Conservation (phyloP, 2,113 vertebrate genomes). For the Pristiophorus japonicus region DNA sequence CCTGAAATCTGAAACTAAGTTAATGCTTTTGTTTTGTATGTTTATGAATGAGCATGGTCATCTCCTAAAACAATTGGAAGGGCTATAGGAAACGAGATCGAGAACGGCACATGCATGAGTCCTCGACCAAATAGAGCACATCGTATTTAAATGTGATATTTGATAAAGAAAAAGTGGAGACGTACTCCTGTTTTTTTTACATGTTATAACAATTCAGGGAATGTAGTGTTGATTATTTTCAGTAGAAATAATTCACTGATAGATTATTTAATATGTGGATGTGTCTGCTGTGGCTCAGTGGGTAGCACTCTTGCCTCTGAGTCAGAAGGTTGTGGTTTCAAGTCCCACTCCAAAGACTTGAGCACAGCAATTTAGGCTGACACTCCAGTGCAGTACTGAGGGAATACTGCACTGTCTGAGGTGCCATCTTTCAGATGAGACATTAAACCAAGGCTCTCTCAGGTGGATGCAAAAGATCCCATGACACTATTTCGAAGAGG, state of each 20-base stretch:
- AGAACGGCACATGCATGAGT: not conserved
- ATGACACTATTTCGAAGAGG: too few relatives aligned
- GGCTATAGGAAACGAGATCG: constrained; percentile 45
- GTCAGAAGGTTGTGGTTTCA: too few relatives aligned
- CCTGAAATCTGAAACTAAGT: not conserved
- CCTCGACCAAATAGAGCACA: not conserved
- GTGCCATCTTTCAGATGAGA: too few relatives aligned
- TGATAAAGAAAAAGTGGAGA: not conserved
- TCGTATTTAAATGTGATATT: not conserved
- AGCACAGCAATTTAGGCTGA: too few relatives aligned
- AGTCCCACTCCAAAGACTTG: too few relatives aligned
- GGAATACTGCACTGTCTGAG: too few relatives aligned
- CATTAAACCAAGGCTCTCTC: too few relatives aligned
- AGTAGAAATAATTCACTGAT: not conserved
- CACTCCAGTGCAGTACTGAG: too few relatives aligned
- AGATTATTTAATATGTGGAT: not conserved
- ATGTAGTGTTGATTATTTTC: not conserved
- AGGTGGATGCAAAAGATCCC: too few relatives aligned
- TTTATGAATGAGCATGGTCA: not conserved
- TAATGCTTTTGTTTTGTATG: constrained; percentile 43
- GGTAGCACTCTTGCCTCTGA: too few relatives aligned
- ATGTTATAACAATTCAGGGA: not conserved
- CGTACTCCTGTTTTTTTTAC: not conserved
- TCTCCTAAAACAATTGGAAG: constrained; percentile 42
- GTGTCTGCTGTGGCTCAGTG: too few relatives aligned